Evolutionary conservation across 1,140 invertebrate species (phyloP).

Genomic region (Doryteuthis pealeii): DNA sequence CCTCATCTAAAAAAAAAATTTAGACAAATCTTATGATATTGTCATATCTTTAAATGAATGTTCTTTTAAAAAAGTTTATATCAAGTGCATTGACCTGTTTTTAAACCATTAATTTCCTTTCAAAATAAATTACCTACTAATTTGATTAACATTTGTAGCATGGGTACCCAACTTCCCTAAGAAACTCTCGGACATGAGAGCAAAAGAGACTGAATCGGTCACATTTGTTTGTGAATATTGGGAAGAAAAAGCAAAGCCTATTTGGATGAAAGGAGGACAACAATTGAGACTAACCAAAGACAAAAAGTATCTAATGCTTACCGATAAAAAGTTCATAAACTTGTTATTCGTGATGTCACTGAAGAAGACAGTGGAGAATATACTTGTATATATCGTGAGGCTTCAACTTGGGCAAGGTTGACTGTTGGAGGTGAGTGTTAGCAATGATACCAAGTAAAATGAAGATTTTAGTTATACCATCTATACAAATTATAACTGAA

Average conservation of each 20-base stretch:
- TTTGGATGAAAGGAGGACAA: constrained; percentile 67
- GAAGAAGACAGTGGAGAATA: constrained; percentile 84
- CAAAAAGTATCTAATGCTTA: background rate
- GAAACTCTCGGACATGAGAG: constrained; percentile 32
- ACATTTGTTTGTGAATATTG: constrained; percentile 37
- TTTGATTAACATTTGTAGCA: constrained; percentile 21
- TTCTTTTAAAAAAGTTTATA: no score
- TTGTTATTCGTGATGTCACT: constrained; percentile 73
- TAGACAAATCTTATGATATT: no score
- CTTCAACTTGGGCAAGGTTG: constrained; percentile 42
- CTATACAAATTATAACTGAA: no score
- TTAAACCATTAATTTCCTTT: no score
- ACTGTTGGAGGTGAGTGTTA: constrained; percentile 45
- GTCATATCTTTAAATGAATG: no score
- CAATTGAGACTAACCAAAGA: constrained; percentile 38
- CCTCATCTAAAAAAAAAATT: no score
- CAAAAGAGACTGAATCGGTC: constrained; percentile 32
- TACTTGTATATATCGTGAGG: constrained; percentile 67
- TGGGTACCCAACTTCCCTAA: constrained; percentile 33
- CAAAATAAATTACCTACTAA: constrained; percentile 25
- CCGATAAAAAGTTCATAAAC: constrained; percentile 6
- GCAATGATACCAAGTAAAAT: no score
- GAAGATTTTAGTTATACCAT: no score
- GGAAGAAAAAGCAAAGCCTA: constrained; percentile 30
- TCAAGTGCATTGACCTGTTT: no score